Evolutionary conservation across 1,140 invertebrate genomes (phyloP), one percentile per base, ranked within the genome.

Genomic region (Eumaeus atala): DNA sequence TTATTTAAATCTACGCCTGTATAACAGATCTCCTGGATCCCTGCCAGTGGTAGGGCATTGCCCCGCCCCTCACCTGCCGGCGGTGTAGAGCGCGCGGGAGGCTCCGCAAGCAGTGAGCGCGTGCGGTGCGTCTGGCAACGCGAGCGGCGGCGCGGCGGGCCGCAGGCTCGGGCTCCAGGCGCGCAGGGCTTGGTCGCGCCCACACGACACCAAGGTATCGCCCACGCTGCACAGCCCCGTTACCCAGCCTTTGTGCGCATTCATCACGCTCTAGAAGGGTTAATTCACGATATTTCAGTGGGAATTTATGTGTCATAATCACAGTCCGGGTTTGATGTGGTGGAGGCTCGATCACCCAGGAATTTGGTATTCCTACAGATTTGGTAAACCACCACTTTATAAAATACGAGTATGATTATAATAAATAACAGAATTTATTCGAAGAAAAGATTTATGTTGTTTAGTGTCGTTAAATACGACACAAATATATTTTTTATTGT

Each of bases 171-270:
- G 37, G 64, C 71, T 74, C 85, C 85, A 87, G 53, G 78, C 56
- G 3, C 84, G 78, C 9, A 97, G 77, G 40, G 90, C 89, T 17
- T 94, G 95, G 64, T 91, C 92, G 47, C 95, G 91, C 66, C 95
- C 96, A 40, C 93, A 94, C 58, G 93, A 95, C 37, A 95, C 86
- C 68, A 96, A 94, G 81, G 71, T 95, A 78, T 17, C 59, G 91
- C 76, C 70, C 49, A 70, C 42, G 91, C 91, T 58, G 94, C 88
- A 73, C 62, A 96, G 82, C 18, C 94, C 95, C 72, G 93, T 93
- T 50, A 97, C 92, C 95, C 95, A 97, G 79, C 95, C 95, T 80
- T 94, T 95, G 82, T 97, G 96, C 35, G 95, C 95, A 80, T 94
- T 93, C 77, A 95, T 96, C 14, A 96, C 77, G 28, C 93, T 95